These are phyloP conservation scores for Ascaphus truei DNA, from an alignment of 2,113 vertebrate genomes.

Conservation along the genomic window DNA sequence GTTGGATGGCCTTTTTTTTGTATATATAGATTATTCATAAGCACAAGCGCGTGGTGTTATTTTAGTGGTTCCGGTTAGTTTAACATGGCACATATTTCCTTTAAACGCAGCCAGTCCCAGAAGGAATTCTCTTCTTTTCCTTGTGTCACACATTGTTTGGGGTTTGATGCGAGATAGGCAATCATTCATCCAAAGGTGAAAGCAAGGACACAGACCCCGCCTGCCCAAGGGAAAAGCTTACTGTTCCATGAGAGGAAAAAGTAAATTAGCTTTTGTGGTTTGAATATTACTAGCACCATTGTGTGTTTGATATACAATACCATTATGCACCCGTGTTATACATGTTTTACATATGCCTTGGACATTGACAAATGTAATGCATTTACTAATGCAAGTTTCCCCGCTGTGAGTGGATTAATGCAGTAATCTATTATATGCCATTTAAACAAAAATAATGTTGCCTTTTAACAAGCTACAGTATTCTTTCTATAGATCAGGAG, in stretches of 20 bases:
- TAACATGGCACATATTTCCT: constrained; percentile 8
- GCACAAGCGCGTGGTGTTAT: not conserved
- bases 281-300: not conserved
- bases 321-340: too few relatives aligned
- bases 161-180: constrained; percentile 26
- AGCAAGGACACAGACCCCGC: constrained; percentile 1
- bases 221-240: not conserved
- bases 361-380: not conserved
- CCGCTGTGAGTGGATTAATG: not conserved
- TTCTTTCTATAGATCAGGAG: too few relatives aligned
- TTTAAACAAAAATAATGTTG: not conserved
- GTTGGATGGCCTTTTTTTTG: too few relatives aligned
- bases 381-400: not conserved
- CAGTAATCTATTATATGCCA: not conserved
- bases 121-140: constrained; percentile 30
- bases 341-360: not conserved
- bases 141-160: constrained; percentile 29
- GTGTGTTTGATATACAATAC: not conserved
- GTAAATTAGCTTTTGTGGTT: constrained; percentile 5
- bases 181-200: constrained; percentile 34
- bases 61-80: constrained; percentile 21
- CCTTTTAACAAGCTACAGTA: not conserved
- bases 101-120: constrained; percentile 7
- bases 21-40: constrained; percentile 11
- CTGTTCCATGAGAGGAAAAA: constrained; percentile 4